A percentile compares a stretch with the other conserved stretches of the same genome.
Evolutionary conservation across 2,797 vertebrate species (phyloP).

Genomic region (Mycteria americana): DNA sequence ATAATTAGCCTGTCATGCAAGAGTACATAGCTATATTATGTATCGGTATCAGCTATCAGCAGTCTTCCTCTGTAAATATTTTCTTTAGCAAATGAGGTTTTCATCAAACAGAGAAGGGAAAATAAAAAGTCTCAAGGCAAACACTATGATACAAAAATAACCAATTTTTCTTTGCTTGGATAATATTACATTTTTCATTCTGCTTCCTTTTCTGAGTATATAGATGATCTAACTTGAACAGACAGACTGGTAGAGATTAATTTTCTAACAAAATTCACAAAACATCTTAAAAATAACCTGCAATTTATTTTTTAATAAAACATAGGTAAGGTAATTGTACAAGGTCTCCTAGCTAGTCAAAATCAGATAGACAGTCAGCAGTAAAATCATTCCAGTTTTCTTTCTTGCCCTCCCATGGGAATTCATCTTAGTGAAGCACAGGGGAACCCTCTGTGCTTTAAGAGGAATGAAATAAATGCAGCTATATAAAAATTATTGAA

Average conservation of each 20-base stretch:
- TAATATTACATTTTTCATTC: neutral
- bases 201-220: neutral
- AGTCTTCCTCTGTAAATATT: constrained; percentile 28
- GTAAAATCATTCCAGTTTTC: neutral
- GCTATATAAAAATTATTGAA: neutral
- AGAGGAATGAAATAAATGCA: neutral
- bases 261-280: neutral
- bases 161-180: neutral
- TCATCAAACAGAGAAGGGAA: constrained; percentile 1
- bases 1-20: constrained; percentile 45
- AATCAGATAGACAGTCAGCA: neutral
- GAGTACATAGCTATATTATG: neutral
- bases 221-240: neutral
- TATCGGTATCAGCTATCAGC: neutral
- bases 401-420: neutral
- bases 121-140: constrained; percentile 1
- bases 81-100: constrained; percentile 51
- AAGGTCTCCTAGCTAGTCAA: neutral
- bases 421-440: neutral
- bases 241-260: neutral
- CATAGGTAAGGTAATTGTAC: neutral
- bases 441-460: neutral
- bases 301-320: neutral
- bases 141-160: neutral
- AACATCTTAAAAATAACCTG: neutral